Evolutionary conservation across 2,113 vertebrate genomes (phyloP), one percentile per base, ranked within the genome.

Genomic region (Jaculus jaculus): DNA sequence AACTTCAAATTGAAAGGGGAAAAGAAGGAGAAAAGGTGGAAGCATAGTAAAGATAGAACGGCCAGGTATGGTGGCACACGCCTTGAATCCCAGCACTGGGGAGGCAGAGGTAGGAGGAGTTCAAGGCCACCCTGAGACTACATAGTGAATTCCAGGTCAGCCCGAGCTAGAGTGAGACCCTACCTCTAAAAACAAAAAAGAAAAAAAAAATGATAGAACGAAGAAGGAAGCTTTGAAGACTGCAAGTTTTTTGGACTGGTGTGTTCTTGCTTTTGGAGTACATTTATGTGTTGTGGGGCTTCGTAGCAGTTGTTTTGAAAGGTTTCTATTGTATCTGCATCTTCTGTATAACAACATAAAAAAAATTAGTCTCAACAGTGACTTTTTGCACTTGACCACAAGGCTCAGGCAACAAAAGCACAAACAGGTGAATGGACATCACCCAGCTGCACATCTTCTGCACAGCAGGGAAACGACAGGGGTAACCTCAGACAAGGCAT

Each of bases 1-100:
- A 80, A 68, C 20, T 95, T 96, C 66, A 88, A 85, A 80, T 42
- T 89, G 77, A 91, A 58, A 47, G 42, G 61, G 77, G 54, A 18
- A 63, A 89, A 74, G 60, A 87, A 87, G 69, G 72, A 73, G 37
- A 51, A 91, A 89, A 82, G 5, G 10, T 32, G 11, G 15, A 47
- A 28, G 15, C 3, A 0, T 26, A 73, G 72, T 66, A 84, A 77
- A 85, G 90, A n/a, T 39, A 91, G 69, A 90, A 54, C 47, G 7
- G 75, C n/a, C n/a, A n/a, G n/a, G n/a, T n/a, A n/a, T n/a, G n/a
- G n/a, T n/a, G n/a, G n/a, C n/a, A n/a, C n/a, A n/a, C n/a, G n/a
- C n/a, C n/a, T n/a, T n/a, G n/a, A n/a, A n/a, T n/a, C n/a, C n/a
- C n/a, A n/a, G n/a, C n/a, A n/a, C n/a, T n/a, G n/a, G n/a, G n/a